Base-by-base conservation (phyloP, 2,113 vertebrate species). In the Orycteropus afer region DNA sequence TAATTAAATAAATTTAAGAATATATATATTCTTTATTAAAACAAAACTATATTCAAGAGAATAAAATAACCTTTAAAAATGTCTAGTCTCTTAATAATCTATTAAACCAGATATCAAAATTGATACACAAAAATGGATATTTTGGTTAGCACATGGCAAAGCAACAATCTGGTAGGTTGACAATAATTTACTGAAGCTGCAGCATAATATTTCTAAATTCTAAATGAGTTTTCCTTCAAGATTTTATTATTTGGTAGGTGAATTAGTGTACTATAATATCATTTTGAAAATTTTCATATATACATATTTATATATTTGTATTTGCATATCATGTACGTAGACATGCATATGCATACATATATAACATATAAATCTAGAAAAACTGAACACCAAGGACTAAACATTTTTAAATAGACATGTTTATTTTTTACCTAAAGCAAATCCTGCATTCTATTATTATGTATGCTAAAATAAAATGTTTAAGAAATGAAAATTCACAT, bases 171-270 rank as follows among this genome's bases (percentile, higher is more conserved):
- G 17, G 11, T 32, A 87, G 1, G 34, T 17, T 49, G 5, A 84
- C 0, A 12, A 53, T 2, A 63, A 27, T 27, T 25, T 22, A 17
- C 0, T 40, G 3, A 20, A 55, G 37, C 11, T 51, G 71, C 2
- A 10, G 45, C 37, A 81, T 5, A 71, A 0, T 37, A 1, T 17
- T 71, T 42, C 4, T 25, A 1, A 0, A 53, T 18, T 20, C 1
- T 65, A 51, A 20, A 4, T n/a, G 4, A 49, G 1, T 77, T 25
- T 61, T 80, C 86, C 3, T 29, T 55, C 37, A 59, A 37, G 34
- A 1, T 29, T 82, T 78, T 65, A 47, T 49, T 76, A 32, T 40
- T 59, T 23, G 47, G 5, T 5, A 9, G 7, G 79, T 63, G 4
- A 57, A 95, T 73, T 57, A 67, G 74, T 65, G 32, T 32, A 34